These are phyloP conservation scores for Cremastinae sp. DNA, from an alignment of 2,888 invertebrate species.

Conservation along the genomic window DNA sequence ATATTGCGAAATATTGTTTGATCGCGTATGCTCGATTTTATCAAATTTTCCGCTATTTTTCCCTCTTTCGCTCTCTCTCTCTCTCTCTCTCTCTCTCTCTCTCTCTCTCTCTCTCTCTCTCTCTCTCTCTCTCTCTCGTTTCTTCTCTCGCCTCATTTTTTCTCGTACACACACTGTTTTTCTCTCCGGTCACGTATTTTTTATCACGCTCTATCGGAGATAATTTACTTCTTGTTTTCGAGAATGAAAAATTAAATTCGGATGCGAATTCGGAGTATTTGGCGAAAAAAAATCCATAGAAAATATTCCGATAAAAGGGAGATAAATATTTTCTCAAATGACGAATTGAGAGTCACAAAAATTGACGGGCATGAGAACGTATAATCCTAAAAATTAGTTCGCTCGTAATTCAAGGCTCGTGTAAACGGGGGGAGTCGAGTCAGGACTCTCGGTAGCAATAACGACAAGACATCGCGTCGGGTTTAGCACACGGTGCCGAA, in stretches of 20 bases:
- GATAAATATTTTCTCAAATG: too few species aligned
- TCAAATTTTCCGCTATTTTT: constrained; percentile 12
- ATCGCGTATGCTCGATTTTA: constrained; percentile 51
- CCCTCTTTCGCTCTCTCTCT: too few species aligned
- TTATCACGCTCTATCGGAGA: neutral
- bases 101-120: constrained; percentile 7
- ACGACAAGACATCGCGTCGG: constrained; percentile 39
- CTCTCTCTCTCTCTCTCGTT: neutral
- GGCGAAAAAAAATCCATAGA: too few species aligned
- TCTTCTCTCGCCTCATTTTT: too few species aligned
- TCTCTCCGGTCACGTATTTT: neutral
- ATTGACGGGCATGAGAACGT: too few species aligned
- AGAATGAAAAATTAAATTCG: neutral
- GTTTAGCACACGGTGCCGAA: constrained; percentile 67
- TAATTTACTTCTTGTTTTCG: neutral
- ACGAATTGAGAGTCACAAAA: too few species aligned
- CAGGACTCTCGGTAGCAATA: constrained; percentile 48
- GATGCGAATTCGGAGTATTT: neutral
- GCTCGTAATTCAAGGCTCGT: too few species aligned
- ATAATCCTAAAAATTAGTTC: too few species aligned
- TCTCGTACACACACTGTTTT: constrained; percentile 1
- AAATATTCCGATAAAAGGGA: too few species aligned
- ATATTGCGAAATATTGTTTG: constrained; percentile 61
- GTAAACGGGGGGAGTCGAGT: neutral
- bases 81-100: neutral